phyloP scores from a whole-genome alignment of 2,888 invertebrate species.

The Malthinus flaveolus region DNA sequence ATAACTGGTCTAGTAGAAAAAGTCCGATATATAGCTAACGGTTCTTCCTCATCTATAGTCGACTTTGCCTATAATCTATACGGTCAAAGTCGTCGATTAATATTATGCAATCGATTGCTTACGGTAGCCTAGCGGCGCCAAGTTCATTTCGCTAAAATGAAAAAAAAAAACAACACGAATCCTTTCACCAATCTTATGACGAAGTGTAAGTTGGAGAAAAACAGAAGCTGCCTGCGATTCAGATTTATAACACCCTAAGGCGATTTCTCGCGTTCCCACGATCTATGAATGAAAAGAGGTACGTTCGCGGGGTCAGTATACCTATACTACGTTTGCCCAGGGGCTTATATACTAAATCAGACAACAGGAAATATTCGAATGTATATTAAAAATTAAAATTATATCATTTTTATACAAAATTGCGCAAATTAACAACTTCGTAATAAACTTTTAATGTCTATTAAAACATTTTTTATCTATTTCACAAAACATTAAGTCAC shows the following conservation, averaged over 20 bases:
- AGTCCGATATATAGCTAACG: no score
- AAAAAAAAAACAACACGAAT: conserved; percentile 17
- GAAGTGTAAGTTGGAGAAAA: conserved; percentile 23
- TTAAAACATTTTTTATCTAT: no score
- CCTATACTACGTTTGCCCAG: conserved; percentile 43
- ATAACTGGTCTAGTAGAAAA: no score
- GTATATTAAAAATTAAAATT: conserved; percentile 12
- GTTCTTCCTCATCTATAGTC: no score
- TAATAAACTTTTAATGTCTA: no score
- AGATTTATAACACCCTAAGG: conserved; percentile 21
- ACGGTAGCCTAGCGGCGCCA: conserved; percentile 24
- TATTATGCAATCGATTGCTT: conserved; percentile 1
- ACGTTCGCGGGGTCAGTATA: conserved; percentile 52
- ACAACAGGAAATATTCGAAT: conserved; percentile 39
- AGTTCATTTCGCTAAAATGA: conserved; percentile 11
- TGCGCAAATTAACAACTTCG: no score
- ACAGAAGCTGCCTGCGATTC: conserved; percentile 23
- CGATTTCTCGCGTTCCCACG: conserved; percentile 45
- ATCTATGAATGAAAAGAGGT: conserved; percentile 51
- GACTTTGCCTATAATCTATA: no score
- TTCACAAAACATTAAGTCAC: no score
- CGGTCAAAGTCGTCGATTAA: neutral
- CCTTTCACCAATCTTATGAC: conserved; percentile 17
- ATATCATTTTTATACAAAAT: no score
- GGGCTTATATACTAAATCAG: conserved; percentile 36